Base-by-base conservation (phyloP, 2,888 invertebrate species). In the Hyalella azteca region DNA sequence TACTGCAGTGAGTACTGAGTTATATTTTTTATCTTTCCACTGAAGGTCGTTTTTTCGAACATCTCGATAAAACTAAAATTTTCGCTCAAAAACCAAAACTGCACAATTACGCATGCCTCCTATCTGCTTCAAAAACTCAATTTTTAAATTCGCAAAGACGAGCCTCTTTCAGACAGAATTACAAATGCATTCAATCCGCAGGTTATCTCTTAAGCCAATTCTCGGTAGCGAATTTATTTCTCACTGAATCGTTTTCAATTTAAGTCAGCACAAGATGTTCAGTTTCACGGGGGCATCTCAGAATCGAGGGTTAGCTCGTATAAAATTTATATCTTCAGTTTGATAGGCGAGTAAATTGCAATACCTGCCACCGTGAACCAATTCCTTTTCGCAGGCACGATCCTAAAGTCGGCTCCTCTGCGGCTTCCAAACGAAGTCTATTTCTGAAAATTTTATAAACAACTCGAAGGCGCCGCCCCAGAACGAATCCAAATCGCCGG, bases 381-480 rank as follows among this genome's bases (percentile, higher is more conserved):
- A 66, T 66, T 66, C 29, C 66, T 66, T 36, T 29, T 66, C 66
- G 39, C 3, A 1, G 36, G 66, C 66, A 66, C 39, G 66, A 32
- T 66, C 66, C 29, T 66, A n/a, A 32, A 29, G 29, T 66, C 36
- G 36, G 66, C 45, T 45, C 36, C 36, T 66, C 19, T 36, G 66
- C 66, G n/a, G 32, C 19, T 66, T 36, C 39, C 66, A 36, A 66
- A 36, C 32, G 66, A 36, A 29, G 32, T 36, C 66, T 36, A 66
- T 66, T 66, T 29, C 36, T 36, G 66, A 66, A 66, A 66, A 66
- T 66, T 66, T 66, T 66, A 66, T 66, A 66, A 66, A 66, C 66
- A 66, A 66, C 29, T 29, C 66, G 39, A 7, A 36, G n/a, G n/a
- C n/a, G n/a, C n/a, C n/a, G n/a, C n/a, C n/a, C n/a, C n/a, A n/a